Percentiles rank a stretch among this genome's conserved stretches.
Conservation (phyloP, 2,113 vertebrate species). For the Sciurus niger region DNA sequence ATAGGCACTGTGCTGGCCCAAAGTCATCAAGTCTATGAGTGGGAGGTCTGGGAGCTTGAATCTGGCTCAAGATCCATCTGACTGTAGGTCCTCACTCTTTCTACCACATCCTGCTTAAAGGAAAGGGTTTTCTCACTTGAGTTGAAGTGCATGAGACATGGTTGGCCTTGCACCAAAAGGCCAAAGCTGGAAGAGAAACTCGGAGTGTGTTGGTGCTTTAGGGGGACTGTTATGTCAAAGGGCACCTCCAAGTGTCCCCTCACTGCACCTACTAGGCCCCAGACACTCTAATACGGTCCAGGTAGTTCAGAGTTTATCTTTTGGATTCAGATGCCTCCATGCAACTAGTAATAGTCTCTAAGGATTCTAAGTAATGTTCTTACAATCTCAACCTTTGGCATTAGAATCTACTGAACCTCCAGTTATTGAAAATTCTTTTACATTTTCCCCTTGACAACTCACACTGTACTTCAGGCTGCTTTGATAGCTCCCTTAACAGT, state of each 20-base stretch:
- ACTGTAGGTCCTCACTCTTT: not conserved
- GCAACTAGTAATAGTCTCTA: constrained; percentile 48
- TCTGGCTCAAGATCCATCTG: not conserved
- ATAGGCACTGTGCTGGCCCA: not conserved
- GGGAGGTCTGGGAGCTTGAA: not conserved
- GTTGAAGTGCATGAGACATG: not conserved
- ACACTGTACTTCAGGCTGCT: constrained; percentile 38
- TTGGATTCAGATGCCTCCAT: not conserved
- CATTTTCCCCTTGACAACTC: constrained; percentile 50
- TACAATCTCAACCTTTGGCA: not conserved
- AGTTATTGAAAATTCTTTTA: constrained; percentile 74
- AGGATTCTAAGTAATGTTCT: constrained; percentile 62
- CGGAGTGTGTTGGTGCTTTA: not conserved
- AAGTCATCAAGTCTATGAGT: not conserved
- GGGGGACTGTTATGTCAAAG: not conserved
- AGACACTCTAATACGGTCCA: constrained; percentile 57
- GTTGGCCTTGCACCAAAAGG: not conserved
- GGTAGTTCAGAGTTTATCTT: constrained; percentile 39
- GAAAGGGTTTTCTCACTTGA: constrained; percentile 1
- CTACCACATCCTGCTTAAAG: not conserved
- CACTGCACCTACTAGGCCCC: not conserved
- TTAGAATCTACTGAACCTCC: constrained; percentile 10
- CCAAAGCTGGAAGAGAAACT: not conserved
- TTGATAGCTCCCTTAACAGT: constrained; percentile 71
- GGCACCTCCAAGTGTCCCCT: not conserved